Conservation (phyloP, 2,797 vertebrate genomes). For the Micropoecilia bifurca region DNA sequence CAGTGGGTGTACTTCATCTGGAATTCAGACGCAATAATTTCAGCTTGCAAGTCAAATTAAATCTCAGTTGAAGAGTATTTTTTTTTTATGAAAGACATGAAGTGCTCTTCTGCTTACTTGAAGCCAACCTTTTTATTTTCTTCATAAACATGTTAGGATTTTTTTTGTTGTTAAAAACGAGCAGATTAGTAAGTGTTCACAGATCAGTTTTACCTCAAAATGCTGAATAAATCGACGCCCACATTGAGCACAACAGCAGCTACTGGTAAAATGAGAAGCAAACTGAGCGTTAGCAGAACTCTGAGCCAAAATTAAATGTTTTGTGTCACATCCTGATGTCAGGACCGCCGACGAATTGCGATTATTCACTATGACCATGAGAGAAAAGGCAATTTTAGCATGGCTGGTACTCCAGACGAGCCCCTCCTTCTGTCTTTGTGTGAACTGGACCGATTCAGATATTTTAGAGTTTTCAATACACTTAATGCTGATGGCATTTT, state of each 20-base stretch:
- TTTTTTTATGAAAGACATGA: not conserved
- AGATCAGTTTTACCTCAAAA: not conserved
- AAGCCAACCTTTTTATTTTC: not conserved
- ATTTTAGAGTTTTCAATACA: not conserved
- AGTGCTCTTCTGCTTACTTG: not conserved
- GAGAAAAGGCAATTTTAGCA: not conserved
- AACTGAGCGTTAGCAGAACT: not conserved
- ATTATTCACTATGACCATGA: not conserved
- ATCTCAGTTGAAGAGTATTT: slow-evolving; percentile 8
- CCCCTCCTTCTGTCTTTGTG: not conserved
- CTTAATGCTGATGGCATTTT: not conserved
- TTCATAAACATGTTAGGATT: not conserved
- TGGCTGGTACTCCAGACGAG: not conserved
- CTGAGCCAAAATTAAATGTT: not conserved
- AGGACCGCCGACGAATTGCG: not conserved
- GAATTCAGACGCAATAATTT: slow-evolving; percentile 13
- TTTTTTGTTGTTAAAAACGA: not conserved
- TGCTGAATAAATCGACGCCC: not conserved
- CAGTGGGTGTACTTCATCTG: slow-evolving; percentile 17
- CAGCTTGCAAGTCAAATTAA: slow-evolving; percentile 4
- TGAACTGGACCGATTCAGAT: not conserved
- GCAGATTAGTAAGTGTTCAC: not conserved
- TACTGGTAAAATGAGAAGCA: not conserved
- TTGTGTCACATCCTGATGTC: not conserved
- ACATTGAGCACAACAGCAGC: not conserved